Percentiles rank a stretch among this genome's conserved stretches.
These are phyloP conservation scores for Holacanthus passer DNA, from an alignment of 2,113 vertebrate genomes.

Conservation along the genomic window DNA sequence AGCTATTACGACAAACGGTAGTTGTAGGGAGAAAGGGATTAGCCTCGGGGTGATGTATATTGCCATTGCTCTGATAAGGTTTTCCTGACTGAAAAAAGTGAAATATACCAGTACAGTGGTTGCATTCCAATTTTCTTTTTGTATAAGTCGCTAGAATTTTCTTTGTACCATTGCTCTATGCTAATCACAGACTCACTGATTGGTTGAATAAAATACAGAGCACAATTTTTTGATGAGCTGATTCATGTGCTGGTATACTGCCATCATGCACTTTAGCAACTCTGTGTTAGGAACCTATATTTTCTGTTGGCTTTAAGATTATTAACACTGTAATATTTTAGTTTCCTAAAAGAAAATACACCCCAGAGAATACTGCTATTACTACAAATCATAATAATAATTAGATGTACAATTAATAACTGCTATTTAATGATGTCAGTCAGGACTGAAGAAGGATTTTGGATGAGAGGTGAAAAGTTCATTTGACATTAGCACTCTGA, in stretches of 20 bases:
- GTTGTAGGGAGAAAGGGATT: neutral
- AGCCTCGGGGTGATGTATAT: neutral
- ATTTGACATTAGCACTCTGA: neutral
- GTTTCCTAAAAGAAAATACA: neutral
- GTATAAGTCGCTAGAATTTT: neutral
- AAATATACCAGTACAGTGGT: too few relatives aligned
- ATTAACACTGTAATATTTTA: neutral
- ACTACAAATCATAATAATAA: neutral
- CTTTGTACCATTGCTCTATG: neutral
- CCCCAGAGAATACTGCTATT: neutral
- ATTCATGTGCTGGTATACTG: neutral
- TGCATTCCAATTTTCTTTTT: too few relatives aligned
- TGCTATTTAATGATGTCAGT: neutral
- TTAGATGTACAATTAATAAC: neutral
- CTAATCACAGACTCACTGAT: neutral
- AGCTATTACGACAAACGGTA: neutral
- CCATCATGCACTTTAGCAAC: neutral
- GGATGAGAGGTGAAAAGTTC: neutral
- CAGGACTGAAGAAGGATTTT: neutral
- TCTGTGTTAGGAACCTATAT: neutral
- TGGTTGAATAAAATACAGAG: neutral
- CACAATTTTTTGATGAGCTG: neutral
- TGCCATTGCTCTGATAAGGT: neutral
- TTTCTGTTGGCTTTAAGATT: neutral
- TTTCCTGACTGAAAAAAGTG: neutral